These are phyloP conservation scores for Helostoma temminkii DNA, from an alignment of 2,797 vertebrate species.

Conservation along the genomic window DNA sequence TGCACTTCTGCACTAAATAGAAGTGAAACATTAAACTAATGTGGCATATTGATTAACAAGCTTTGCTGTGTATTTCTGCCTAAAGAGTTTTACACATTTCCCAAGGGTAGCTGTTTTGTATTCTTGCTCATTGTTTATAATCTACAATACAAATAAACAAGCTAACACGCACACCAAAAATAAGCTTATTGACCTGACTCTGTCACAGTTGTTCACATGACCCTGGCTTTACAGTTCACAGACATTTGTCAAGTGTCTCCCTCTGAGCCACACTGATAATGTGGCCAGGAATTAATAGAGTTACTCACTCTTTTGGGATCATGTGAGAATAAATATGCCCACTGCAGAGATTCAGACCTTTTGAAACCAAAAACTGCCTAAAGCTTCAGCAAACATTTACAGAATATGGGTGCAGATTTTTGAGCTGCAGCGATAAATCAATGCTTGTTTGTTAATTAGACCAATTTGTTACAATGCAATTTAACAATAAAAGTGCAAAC, in stretches of 20 bases:
- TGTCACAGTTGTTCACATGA: neutral
- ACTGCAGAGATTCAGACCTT: neutral
- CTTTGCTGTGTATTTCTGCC: too few relatives aligned
- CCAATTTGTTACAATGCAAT: neutral
- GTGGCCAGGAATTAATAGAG: neutral
- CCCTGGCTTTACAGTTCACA: neutral
- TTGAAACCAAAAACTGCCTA: neutral
- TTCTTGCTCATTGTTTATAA: neutral
- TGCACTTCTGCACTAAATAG: too few relatives aligned
- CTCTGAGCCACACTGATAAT: neutral
- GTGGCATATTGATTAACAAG: too few relatives aligned
- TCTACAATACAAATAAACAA: neutral
- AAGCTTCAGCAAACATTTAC: neutral
- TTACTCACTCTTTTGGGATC: neutral
- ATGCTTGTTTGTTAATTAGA: neutral
- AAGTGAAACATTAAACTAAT: too few relatives aligned
- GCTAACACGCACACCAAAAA: neutral
- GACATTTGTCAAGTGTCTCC: neutral
- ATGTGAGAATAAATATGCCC: constrained; percentile 3
- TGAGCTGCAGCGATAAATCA: neutral
- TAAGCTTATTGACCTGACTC: neutral
- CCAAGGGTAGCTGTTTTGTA: neutral
- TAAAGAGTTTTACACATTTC: neutral
- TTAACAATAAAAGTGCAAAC: neutral
- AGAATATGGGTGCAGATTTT: neutral